Conservation (phyloP, 2,113 vertebrate genomes). For the Micromys minutus region DNA sequence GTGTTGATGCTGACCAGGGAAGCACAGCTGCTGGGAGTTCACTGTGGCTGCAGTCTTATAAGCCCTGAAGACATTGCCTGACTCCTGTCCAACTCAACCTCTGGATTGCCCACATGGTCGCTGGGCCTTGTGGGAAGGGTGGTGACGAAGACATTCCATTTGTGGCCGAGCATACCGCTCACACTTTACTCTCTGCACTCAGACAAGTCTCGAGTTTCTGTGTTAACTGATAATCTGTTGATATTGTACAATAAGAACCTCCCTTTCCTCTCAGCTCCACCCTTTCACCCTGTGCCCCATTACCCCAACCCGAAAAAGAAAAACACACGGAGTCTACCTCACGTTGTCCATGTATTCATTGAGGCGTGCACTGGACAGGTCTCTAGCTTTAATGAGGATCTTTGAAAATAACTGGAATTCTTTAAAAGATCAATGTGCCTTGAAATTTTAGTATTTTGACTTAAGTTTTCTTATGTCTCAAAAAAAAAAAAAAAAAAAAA, state of each 20-base stretch:
- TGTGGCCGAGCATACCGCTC: background rate
- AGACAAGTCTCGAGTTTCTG: too few species aligned
- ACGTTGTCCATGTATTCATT: background rate
- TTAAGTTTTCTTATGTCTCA: background rate
- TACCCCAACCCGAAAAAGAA: background rate
- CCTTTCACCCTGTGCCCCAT: background rate
- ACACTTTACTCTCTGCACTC: background rate
- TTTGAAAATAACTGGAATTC: background rate
- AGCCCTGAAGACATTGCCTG: background rate
- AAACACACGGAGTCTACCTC: background rate
- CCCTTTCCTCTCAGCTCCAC: background rate
- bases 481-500: slow-evolving; percentile 44
- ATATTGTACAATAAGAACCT: too few species aligned
- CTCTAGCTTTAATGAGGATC: background rate
- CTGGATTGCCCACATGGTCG: background rate
- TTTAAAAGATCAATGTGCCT: background rate
- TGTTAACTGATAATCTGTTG: background rate
- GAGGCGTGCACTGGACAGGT: background rate
- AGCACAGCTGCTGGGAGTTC: background rate
- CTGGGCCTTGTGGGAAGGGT: background rate
- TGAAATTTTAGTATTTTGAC: slow-evolving; percentile 24
- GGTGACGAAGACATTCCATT: background rate
- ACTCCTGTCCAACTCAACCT: background rate
- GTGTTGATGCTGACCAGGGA: background rate
- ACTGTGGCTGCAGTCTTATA: background rate